Percentiles rank a stretch among this genome's conserved stretches.
These are phyloP conservation scores for human DNA, from an alignment of 2,113 vertebrate genomes.

Conservation along the genomic window GRCh38 chr18:62337001-62337500, in stretches of 20 bases:
- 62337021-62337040: background rate
- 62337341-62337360: background rate
- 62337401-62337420: background rate
- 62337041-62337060: background rate
- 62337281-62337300: background rate
- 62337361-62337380: background rate
- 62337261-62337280: background rate
- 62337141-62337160: background rate
- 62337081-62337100: background rate
- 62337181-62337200: background rate
- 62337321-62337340: background rate
- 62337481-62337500: fast-evolving
- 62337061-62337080: background rate
- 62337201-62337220: background rate
- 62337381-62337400: fast-evolving
- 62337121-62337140: background rate
- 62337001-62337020: background rate
- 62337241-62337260: background rate
- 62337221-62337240: background rate
- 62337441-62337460: too few species aligned
- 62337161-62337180: background rate
- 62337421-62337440: fast-evolving
- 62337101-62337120: background rate
- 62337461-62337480: background rate
- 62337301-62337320: background rate